Percentiles rank a stretch among this genome's conserved stretches.
Conservation (phyloP, 1,140 invertebrate species). For the Apis mellifera region DNA sequence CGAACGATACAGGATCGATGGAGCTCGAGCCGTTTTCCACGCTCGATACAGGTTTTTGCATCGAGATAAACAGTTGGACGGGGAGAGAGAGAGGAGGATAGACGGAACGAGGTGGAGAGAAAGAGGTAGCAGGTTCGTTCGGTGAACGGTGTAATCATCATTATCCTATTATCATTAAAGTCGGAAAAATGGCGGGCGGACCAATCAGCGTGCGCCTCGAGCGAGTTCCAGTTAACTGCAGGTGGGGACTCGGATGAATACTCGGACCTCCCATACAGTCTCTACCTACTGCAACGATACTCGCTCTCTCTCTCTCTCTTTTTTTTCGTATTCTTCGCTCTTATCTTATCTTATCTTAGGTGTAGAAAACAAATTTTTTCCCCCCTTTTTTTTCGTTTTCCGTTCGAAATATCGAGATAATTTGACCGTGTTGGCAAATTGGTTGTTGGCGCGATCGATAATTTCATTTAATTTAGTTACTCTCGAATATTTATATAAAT, state of each 20-base stretch:
- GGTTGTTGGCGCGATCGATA: too few species aligned
- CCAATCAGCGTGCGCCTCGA: conserved; percentile 62
- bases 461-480: too few species aligned
- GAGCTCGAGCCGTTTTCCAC: conserved; percentile 47
- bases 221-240: conserved; percentile 64
- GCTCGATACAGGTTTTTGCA: conserved; percentile 46
- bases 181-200: conserved; percentile 67
- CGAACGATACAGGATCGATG: not conserved
- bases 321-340: not conserved
- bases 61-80: conserved; percentile 17
- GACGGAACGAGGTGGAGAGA: conserved; percentile 15
- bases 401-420: too few species aligned
- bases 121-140: conserved; percentile 45
- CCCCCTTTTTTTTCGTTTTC: too few species aligned
- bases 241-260: conserved; percentile 63
- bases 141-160: conserved; percentile 69
- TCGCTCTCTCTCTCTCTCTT: not conserved
- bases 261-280: conserved; percentile 64
- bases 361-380: too few species aligned
- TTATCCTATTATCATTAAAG: conserved; percentile 73
- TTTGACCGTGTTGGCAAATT: too few species aligned
- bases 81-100: conserved; percentile 1
- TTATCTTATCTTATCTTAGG: not conserved
- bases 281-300: conserved; percentile 57
- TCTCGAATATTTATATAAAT: too few species aligned